Percentiles rank a stretch among this genome's conserved stretches.
Conservation (phyloP, 2,888 invertebrate genomes). For the Hirtodrosophila confusa region DNA sequence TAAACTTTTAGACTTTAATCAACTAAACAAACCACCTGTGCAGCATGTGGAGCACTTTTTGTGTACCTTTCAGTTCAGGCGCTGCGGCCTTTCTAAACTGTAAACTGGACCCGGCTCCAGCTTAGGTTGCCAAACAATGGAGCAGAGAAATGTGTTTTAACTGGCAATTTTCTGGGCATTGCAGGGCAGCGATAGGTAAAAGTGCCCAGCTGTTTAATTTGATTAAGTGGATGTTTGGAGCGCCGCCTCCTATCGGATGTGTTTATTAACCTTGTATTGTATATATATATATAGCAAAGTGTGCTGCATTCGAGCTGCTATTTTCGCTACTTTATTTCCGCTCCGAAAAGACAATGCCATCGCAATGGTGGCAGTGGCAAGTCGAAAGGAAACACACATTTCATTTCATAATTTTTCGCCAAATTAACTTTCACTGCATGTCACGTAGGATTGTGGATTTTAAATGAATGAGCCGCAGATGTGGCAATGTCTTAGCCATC, state of each 20-base stretch:
- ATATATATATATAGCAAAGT: not conserved
- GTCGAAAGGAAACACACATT: constrained; percentile 60
- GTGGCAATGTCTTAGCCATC: constrained; percentile 47
- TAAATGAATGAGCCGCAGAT: constrained; percentile 37
- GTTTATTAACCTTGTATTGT: constrained; percentile 57
- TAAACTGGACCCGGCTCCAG: constrained; percentile 8
- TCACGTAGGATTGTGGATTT: constrained; percentile 67
- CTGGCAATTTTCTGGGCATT: constrained; percentile 21
- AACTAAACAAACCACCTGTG: constrained; percentile 51
- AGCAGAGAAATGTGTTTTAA: constrained; percentile 24
- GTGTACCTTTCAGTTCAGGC: constrained; percentile 17
- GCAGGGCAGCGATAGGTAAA: constrained; percentile 31
- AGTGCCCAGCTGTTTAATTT: constrained; percentile 51
- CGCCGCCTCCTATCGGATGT: constrained; percentile 49
- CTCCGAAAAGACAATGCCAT: constrained; percentile 55
- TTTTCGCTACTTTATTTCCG: constrained; percentile 49
- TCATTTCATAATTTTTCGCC: constrained; percentile 74
- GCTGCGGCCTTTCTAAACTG: constrained; percentile 45
- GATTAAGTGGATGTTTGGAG: constrained; percentile 52
- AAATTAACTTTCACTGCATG: constrained; percentile 76
- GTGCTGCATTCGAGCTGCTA: constrained; percentile 4
- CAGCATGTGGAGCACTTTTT: constrained; percentile 37
- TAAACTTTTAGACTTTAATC: constrained; percentile 62
- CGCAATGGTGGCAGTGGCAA: constrained; percentile 44
- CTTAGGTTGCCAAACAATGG: constrained; percentile 28